Base-by-base conservation (phyloP, 37 sponge, comb jelly and placozoan species). In the Agelas oroides region DNA sequence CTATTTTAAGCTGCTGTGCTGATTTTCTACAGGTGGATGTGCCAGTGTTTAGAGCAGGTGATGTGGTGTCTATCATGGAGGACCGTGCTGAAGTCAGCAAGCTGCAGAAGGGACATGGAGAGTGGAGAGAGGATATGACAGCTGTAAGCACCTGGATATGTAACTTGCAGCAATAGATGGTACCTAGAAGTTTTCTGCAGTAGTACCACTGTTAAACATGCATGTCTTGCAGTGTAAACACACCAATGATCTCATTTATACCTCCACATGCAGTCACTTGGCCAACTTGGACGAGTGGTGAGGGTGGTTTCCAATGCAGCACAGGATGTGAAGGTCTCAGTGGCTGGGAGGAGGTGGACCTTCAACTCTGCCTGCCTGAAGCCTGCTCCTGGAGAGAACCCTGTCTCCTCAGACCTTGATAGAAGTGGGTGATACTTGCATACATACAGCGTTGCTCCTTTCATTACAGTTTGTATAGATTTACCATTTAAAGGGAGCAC, bases 31-130 rank as follows among this genome's bases (percentile, higher is more conserved):
- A 67, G 68, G 68, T 67, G 34, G 68, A 67, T 30, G 33, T 30
- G 2, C 33, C 68, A 67, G 68, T 67, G n/a, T 82, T 81, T 38
- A 73, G 65, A 11, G 67, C 63, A 1, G 89, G 89, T 5, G 89
- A 88, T 81, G 63, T 36, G 28, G 89, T 88, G 17, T 5, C 63
- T 59, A 77, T 88, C 20, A 58, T 60, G 34, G 53, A 81, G 2
- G 83, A 88, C 41, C 1, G 41, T 5, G 78, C 30, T 21, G 38
- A 61, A 37, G 67, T 88, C 68, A 53, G 59, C 19, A 67, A 54
- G 16, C 57, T 82, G 1, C 89, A 88, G 67, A 74, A 81, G 39
- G 89, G 89, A 0, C 89, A 88, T 70, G 89, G 89, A 2, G 83
- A 66, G 18, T 88, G 89, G 88, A 58, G 33, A 17, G 81, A 81